These are phyloP conservation scores for Iphiclides podalirius DNA, from an alignment of 2,888 invertebrate genomes.

Conservation along the genomic window DNA sequence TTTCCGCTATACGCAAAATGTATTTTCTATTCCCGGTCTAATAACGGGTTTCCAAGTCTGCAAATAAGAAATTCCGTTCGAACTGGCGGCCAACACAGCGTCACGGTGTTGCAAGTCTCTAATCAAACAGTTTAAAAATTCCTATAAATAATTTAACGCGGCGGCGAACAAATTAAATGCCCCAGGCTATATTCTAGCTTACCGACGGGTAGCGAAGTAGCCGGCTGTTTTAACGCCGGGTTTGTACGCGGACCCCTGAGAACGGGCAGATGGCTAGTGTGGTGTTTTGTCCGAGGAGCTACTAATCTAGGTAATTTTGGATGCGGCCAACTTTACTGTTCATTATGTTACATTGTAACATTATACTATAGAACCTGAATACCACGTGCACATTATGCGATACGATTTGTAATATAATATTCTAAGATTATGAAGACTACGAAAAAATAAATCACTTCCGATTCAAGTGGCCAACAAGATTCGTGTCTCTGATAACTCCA, in stretches of 20 bases:
- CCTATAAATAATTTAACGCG: constrained; percentile 42
- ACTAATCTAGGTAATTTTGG: constrained; percentile 6
- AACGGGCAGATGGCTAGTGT: constrained; percentile 61
- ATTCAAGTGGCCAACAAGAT: too few species aligned
- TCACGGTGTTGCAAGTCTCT: constrained; percentile 28
- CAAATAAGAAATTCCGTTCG: constrained; percentile 10
- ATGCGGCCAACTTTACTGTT: constrained; percentile 3
- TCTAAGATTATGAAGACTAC: too few species aligned
- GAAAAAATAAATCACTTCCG: too few species aligned
- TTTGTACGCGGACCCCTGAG: constrained; percentile 60
- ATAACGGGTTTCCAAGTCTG: constrained; percentile 6
- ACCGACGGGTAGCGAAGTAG: constrained; percentile 47
- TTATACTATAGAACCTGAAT: too few species aligned
- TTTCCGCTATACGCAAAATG: neutral
- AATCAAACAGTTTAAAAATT: constrained; percentile 45
- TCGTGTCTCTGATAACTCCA: too few species aligned
- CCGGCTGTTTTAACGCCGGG: constrained; percentile 54
- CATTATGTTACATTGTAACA: too few species aligned
- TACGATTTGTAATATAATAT: too few species aligned
- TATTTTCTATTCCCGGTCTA: constrained; percentile 1
- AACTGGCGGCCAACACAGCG: neutral
- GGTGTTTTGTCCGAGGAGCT: constrained; percentile 34
- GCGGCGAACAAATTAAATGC: constrained; percentile 63
- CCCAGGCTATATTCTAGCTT: constrained; percentile 47
- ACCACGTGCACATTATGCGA: too few species aligned